Base-by-base conservation (phyloP, 2,797 vertebrate species). In the Squalus acanthias region DNA sequence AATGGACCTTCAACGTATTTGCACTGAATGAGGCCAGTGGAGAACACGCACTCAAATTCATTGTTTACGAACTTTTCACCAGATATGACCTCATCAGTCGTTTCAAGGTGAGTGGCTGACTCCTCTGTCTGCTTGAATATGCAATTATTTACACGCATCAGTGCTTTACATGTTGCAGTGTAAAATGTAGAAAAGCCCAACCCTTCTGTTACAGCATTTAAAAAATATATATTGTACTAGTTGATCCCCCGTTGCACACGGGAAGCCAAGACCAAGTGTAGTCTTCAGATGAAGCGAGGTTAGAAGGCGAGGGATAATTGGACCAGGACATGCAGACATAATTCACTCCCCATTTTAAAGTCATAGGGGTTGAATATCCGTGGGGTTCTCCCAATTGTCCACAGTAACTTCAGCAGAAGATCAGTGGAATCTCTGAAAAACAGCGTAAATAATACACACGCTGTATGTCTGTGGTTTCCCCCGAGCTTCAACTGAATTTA, bases 1-100 rank as follows among this genome's bases (percentile, higher is more conserved):
- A 97, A 15, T 99, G 99, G 99, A 99, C 99, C 22, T 99, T 99
- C 79, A 98, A 99, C 96, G 99, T 99, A 96, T 99, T 99, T 98
- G 98, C 98, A n/a, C 98, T 99, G 97, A 99, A 99, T 3, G 98
- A 99, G 17, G 98, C 98, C 92, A 99, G 99, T 70, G 98, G 98
- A 91, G 99, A 99, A 96, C 99, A 99, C 57, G 98, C 99, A 29
- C 98, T 99, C 97, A 99, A 99, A 97, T 99, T 99, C 97, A 99
- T 99, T 98, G 99, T 99, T 98, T 99, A 99, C 96, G 99, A 99
- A 97, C 98, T 99, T 96, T 98, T 99, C 97, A 99, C 99, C 88
- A 99, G 99, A 97, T 99, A 99, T 46, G 99, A 99, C 97, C 97
- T 99, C 97, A 99, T 99, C 97, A 99, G 98, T 97, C 99, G 97